phyloP scores from a whole-genome alignment of 2,888 invertebrate species.

The Pristionchus arcanus region DNA sequence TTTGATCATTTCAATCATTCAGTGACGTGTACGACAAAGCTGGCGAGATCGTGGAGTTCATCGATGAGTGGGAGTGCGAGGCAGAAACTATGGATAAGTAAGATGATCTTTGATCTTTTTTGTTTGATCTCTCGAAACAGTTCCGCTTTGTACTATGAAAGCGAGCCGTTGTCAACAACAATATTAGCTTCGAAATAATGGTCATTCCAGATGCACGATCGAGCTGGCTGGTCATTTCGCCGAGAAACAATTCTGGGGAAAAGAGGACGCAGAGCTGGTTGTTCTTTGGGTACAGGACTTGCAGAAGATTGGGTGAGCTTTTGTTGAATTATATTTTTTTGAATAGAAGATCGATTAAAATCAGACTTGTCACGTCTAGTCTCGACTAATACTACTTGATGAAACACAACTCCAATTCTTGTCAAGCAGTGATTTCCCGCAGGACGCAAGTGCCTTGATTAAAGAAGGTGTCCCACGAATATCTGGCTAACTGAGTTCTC shows the following conservation, averaged over 20 bases:
- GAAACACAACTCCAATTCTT: no score
- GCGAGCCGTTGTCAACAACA: no score
- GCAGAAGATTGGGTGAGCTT: slow-evolving; percentile 28
- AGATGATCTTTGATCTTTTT: not conserved
- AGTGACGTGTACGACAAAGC: slow-evolving; percentile 64
- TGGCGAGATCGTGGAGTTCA: slow-evolving; percentile 59
- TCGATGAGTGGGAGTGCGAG: slow-evolving; percentile 61
- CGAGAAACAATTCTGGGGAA: slow-evolving; percentile 56
- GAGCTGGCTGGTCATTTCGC: slow-evolving; percentile 59
- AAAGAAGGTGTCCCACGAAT: no score
- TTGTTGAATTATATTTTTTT: not conserved
- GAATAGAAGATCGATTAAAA: no score
- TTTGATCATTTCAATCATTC: not conserved
- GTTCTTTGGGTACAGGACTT: slow-evolving; percentile 55
- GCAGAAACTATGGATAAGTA: slow-evolving; percentile 44
- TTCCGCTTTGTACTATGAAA: no score
- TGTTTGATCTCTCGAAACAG: no score
- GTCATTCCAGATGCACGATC: slow-evolving; percentile 54
- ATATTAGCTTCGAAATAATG: no score
- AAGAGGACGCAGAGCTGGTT: slow-evolving; percentile 57
- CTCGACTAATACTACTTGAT: no score
- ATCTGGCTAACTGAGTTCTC: no score
- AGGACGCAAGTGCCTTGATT: no score
- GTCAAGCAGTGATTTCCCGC: no score
- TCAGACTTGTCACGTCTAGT: no score